Conservation (phyloP, 2,797 vertebrate genomes). For the Etheostoma nigrum region DNA sequence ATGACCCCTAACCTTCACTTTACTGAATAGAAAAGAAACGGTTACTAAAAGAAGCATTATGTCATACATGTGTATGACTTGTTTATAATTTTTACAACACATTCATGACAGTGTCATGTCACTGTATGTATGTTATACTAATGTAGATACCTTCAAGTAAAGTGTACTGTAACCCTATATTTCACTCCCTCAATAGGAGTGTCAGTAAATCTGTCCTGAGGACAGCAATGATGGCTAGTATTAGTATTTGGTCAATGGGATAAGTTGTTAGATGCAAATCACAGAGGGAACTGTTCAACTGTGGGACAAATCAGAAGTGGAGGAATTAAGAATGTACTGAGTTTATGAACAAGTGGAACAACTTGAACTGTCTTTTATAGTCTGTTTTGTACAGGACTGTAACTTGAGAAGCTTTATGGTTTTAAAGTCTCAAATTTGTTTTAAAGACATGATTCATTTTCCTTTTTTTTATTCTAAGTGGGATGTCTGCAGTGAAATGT, state of each 20-base stretch:
- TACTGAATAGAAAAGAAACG: too few species aligned
- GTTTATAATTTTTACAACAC: too few species aligned
- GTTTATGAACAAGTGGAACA: background rate
- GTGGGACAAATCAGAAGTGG: background rate
- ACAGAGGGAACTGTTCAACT: too few species aligned
- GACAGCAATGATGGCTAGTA: background rate
- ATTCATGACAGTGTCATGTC: too few species aligned
- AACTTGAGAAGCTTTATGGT: background rate
- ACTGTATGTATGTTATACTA: too few species aligned
- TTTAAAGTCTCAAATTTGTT: background rate
- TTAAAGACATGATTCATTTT: background rate
- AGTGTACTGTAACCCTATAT: background rate
- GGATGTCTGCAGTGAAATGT: background rate
- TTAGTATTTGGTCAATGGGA: background rate
- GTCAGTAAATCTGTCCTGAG: constrained; percentile 3
- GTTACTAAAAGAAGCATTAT: too few species aligned
- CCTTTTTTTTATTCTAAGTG: background rate
- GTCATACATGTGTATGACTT: too few species aligned
- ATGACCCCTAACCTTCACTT: too few species aligned
- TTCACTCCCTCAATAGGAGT: background rate
- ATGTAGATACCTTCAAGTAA: too few species aligned
- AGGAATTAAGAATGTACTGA: background rate
- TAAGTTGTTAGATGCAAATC: background rate
- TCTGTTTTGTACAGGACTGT: background rate
- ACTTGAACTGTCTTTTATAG: background rate